Evolutionary conservation across 2,888 invertebrate species (phyloP), one percentile per base, ranked within the genome.

Genomic region (Ernsta delagoae): DNA sequence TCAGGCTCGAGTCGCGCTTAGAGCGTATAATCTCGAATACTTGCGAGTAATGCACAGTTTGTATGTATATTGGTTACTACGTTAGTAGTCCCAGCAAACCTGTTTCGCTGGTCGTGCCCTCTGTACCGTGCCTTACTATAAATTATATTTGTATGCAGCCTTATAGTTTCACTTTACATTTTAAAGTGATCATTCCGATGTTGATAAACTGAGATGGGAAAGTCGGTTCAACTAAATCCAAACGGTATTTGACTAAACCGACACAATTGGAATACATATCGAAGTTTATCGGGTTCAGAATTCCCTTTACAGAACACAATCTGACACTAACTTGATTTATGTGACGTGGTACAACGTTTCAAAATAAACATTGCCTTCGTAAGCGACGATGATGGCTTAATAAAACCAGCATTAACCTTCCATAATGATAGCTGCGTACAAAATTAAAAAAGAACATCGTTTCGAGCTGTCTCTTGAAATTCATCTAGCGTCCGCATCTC

Each of bases 21-120:
- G 79, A 82, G 84, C 77, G 81, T 86, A 85, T 87, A 88, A 89
- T 87, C 87, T 87, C 81, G 83, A 83, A 86, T 85, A 83, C 82
- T 80, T 79, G 83, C 79, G 85, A 83, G 87, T 88, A 88, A 87
- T 85, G 86, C 85, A 87, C 87, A 86, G 83, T 84, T 82, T 80
- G 84, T 86, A 88, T 88, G 88, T 89, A 90, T 91, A 89, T 90
- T 91, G 89, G 91, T 91, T 88, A 90, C 88, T 91, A 87, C 89
- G 88, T 80, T 89, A 89, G 88, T 89, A 90, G 90, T 85, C 83
- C 74, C 85, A 81, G 79, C 76, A 87, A 92, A 92, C 92, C 91
- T 86, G 92, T 92, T 82, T 74, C 75, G 72, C 79, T 83, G 85
- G 82, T 84, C 87, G 82, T 90, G 92, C 90, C 89, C 90, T 90